Percentiles rank a stretch among this genome's conserved stretches.
These are phyloP conservation scores for Myxocyprinus asiaticus DNA, from an alignment of 2,113 vertebrate genomes.

Conservation along the genomic window DNA sequence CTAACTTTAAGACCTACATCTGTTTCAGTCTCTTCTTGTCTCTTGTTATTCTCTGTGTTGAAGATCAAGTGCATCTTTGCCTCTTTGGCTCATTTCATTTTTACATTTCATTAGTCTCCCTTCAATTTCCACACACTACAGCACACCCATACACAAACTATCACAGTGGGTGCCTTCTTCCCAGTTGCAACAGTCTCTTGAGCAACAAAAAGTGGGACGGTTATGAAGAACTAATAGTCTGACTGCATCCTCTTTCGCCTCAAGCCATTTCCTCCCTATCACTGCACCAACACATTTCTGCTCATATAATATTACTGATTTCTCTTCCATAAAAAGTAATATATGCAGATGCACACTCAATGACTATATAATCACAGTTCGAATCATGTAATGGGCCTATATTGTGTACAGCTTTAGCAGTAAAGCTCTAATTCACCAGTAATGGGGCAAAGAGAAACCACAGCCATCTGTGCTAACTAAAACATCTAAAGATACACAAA, in stretches of 20 bases:
- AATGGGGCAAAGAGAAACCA: no score
- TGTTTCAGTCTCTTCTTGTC: not conserved
- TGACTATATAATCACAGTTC: slow-evolving; percentile 9
- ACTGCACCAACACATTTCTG: slow-evolving; percentile 1
- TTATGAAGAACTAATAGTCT: slow-evolving; percentile 45
- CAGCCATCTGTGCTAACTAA: no score
- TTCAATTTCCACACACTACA: not conserved
- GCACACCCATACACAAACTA: not conserved
- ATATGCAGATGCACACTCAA: not conserved
- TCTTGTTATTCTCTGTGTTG: not conserved
- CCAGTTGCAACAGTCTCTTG: slow-evolving; percentile 18
- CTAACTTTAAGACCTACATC: not conserved
- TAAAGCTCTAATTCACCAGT: no score
- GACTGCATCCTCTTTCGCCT: slow-evolving; percentile 9
- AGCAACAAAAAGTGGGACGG: slow-evolving; percentile 31
- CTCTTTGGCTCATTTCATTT: slow-evolving; percentile 17
- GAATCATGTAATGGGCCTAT: not conserved
- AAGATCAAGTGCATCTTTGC: not conserved
- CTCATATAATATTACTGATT: not conserved
- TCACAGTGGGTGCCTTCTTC: slow-evolving; percentile 14
- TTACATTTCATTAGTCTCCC: slow-evolving; percentile 20
- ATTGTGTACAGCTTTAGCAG: not conserved
- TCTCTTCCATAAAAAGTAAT: not conserved
- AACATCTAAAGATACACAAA: no score
- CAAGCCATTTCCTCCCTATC: slow-evolving; percentile 15